A percentile compares a stretch with the other conserved stretches of the same genome.
Evolutionary conservation across 2,888 invertebrate genomes (phyloP).

Genomic region (Pachliopta kotzebuea): DNA sequence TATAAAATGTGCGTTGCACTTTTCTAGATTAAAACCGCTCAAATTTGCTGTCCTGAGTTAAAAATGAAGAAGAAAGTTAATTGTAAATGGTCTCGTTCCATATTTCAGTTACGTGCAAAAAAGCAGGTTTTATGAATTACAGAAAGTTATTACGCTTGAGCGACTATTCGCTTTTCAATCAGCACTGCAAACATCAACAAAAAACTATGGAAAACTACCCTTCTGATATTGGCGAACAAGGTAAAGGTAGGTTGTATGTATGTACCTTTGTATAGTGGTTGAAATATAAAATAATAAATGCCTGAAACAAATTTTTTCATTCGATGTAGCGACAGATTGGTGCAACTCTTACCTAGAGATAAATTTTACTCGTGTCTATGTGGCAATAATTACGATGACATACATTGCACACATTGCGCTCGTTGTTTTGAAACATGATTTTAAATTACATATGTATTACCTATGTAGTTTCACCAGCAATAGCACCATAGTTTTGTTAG

Average conservation of each 20-base stretch:
- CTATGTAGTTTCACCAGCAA: too few relatives aligned
- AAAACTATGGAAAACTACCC: neutral
- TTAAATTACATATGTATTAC: too few relatives aligned
- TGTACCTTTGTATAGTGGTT: too few relatives aligned
- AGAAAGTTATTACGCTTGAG: neutral
- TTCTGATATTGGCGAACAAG: neutral
- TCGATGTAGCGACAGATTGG: too few relatives aligned
- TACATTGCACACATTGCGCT: too few relatives aligned
- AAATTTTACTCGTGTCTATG: too few relatives aligned
- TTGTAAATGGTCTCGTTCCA: neutral
- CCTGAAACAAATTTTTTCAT: too few relatives aligned
- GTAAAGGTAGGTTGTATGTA: neutral
- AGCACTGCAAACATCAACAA: neutral
- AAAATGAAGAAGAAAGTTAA: neutral
- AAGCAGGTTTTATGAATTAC: neutral
- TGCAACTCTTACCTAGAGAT: too few relatives aligned
- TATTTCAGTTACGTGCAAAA: neutral
- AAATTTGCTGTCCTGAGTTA: neutral
- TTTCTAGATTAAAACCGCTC: neutral
- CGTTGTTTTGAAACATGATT: too few relatives aligned
- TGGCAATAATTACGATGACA: too few relatives aligned
- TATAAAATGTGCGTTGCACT: neutral
- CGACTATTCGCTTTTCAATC: neutral
- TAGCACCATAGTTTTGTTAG: too few relatives aligned
- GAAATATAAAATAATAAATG: too few relatives aligned